Evolutionary conservation across 2,113 vertebrate species (phyloP).

Genomic region (Phylloscopus trochilus): DNA sequence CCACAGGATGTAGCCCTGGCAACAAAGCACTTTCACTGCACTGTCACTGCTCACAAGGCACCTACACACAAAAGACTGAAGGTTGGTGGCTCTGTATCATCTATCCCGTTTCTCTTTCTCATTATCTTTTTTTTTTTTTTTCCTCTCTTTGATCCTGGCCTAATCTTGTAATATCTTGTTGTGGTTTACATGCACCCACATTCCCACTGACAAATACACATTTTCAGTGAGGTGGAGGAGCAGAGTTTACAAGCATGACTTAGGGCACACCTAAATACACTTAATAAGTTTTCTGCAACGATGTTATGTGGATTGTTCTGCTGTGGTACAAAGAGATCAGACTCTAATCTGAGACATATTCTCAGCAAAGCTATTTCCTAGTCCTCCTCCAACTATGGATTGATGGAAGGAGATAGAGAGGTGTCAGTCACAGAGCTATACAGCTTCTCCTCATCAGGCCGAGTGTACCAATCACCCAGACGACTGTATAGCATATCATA

Average conservation of each 20-base stretch:
- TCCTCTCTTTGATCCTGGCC: not conserved
- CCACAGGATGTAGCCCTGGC: not conserved
- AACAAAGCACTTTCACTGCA: not conserved
- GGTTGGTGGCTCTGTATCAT: not conserved
- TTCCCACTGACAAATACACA: not conserved
- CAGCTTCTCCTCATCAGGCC: not conserved
- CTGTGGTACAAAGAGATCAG: not conserved
- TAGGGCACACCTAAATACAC: not conserved
- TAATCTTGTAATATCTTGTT: not conserved
- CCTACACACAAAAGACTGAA: not conserved
- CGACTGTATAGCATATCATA: not conserved
- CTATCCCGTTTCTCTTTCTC: not conserved
- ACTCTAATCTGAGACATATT: not conserved
- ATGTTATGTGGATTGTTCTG: not conserved
- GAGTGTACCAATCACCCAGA: not conserved
- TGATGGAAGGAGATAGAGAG: not conserved
- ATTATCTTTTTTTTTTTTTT: not conserved
- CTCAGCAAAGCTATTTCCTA: not conserved
- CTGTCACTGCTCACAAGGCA: not conserved
- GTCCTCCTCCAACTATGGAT: not conserved
- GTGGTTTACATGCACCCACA: not conserved
- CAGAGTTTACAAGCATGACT: not conserved
- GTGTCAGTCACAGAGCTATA: not conserved
- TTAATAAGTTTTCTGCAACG: not conserved
- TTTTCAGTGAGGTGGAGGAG: not conserved